Conservation (phyloP, 2,888 invertebrate genomes). For the Neocrepidodera transversa region DNA sequence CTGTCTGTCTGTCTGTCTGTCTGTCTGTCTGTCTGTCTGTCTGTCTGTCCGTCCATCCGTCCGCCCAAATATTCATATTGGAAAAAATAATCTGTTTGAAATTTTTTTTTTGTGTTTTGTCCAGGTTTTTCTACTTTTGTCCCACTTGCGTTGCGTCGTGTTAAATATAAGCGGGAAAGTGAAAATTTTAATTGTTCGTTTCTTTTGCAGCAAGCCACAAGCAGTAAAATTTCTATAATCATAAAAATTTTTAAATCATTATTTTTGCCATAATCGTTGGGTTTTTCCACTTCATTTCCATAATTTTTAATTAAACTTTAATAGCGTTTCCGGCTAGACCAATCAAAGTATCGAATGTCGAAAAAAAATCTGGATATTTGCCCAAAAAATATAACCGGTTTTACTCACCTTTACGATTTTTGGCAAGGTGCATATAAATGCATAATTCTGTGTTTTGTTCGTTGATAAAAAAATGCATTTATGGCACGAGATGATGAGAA, state of each 20-base stretch:
- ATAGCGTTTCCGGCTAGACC: not conserved
- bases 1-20: no score
- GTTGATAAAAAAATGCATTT: not conserved
- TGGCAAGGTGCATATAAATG: conserved; percentile 9
- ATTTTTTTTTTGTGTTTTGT: no score
- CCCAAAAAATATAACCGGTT: conserved; percentile 13
- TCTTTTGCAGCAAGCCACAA: not conserved
- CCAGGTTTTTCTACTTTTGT: no score
- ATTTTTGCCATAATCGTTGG: not conserved
- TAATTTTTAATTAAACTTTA: conserved; percentile 4
- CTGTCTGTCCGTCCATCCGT: no score
- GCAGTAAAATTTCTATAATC: not conserved
- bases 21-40: no score
- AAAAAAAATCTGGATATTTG: conserved; percentile 8
- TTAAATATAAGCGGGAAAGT: no score
- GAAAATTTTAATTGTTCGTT: not conserved
- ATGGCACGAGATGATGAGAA: not conserved
- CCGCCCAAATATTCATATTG: no score
- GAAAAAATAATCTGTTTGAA: no score
- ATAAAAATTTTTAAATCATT: not conserved
- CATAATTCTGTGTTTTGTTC: not conserved
- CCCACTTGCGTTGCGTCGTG: no score
- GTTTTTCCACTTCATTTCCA: not conserved
- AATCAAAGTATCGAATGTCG: conserved; percentile 13
- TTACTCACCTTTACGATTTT: conserved; percentile 13